Conservation (phyloP, 2,113 vertebrate species). For the Triplophysa siluroides region DNA sequence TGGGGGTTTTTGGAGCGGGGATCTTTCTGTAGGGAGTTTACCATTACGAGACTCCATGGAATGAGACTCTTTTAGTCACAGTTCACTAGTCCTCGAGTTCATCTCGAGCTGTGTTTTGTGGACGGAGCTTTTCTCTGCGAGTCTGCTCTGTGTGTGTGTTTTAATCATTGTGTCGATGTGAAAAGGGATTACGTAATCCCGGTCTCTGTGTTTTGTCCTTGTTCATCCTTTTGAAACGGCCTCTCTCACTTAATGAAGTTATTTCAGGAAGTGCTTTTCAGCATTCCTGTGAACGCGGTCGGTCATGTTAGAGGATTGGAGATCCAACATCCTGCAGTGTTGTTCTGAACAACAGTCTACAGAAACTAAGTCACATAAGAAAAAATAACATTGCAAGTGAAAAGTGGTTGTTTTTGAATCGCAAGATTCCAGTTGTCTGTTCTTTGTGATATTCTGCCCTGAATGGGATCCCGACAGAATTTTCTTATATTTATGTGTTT, state of each 20-base stretch:
- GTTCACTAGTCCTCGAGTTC: conserved; percentile 9
- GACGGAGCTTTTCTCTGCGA: not conserved
- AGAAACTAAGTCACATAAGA: not conserved
- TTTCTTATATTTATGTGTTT: too few species aligned
- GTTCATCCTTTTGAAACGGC: conserved; percentile 57
- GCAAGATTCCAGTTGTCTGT: too few species aligned
- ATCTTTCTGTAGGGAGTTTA: conserved; percentile 1
- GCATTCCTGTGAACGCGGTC: conserved; percentile 47
- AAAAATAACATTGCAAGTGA: not conserved
- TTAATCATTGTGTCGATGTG: conserved; percentile 16
- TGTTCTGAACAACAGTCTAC: conserved; percentile 15
- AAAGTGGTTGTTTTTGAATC: too few species aligned
- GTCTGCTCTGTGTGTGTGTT: conserved; percentile 1
- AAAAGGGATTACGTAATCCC: conserved; percentile 34
- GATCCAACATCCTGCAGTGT: not conserved
- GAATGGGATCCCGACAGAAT: too few species aligned
- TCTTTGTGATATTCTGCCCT: too few species aligned
- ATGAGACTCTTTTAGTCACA: conserved; percentile 12
- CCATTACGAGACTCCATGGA: not conserved
- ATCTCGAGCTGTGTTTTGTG: not conserved
- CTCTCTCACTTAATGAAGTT: conserved; percentile 50
- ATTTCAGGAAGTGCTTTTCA: conserved; percentile 63
- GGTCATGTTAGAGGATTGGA: conserved; percentile 50
- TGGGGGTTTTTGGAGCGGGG: not conserved
- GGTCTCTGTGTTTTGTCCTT: conserved; percentile 59